These are phyloP conservation scores for Noctua janthina DNA, from an alignment of 2,888 invertebrate species.

Conservation along the genomic window DNA sequence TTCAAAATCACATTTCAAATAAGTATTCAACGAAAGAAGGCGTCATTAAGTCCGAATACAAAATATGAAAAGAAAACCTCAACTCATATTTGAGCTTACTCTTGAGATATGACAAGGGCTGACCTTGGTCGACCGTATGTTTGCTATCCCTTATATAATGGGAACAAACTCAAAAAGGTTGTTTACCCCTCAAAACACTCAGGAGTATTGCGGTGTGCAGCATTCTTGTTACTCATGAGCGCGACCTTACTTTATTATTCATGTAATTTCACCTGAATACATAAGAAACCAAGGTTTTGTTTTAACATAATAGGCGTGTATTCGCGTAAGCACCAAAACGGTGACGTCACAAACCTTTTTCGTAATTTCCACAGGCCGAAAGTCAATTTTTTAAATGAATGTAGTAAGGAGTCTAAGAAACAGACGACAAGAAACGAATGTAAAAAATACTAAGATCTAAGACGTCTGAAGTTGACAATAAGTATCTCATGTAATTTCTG, in stretches of 20 bases:
- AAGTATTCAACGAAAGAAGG: constrained; percentile 38
- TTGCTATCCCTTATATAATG: constrained; percentile 64
- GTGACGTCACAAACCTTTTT: constrained; percentile 26
- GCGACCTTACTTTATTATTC: constrained; percentile 57
- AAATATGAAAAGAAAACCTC: constrained; percentile 53
- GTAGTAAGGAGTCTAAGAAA: background rate
- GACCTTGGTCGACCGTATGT: constrained; percentile 68
- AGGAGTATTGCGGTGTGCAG: constrained; percentile 56
- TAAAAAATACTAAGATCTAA: background rate
- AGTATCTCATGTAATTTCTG: background rate
- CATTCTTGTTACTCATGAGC: constrained; percentile 59
- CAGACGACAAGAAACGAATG: background rate
- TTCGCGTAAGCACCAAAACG: constrained; percentile 20
- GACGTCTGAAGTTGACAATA: background rate
- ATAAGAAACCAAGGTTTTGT: constrained; percentile 46
- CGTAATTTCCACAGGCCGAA: constrained; percentile 2
- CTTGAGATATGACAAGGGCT: constrained; percentile 67
- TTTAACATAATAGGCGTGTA: constrained; percentile 39
- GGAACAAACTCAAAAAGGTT: constrained; percentile 64
- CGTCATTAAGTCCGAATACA: constrained; percentile 49
- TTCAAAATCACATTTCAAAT: constrained; percentile 41
- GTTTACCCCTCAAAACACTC: constrained; percentile 61
- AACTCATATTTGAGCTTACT: constrained; percentile 64
- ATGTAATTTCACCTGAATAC: constrained; percentile 60
- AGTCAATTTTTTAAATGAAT: background rate